Evolutionary conservation across 2,888 invertebrate species (phyloP).

Genomic region (Andricus curvator): DNA sequence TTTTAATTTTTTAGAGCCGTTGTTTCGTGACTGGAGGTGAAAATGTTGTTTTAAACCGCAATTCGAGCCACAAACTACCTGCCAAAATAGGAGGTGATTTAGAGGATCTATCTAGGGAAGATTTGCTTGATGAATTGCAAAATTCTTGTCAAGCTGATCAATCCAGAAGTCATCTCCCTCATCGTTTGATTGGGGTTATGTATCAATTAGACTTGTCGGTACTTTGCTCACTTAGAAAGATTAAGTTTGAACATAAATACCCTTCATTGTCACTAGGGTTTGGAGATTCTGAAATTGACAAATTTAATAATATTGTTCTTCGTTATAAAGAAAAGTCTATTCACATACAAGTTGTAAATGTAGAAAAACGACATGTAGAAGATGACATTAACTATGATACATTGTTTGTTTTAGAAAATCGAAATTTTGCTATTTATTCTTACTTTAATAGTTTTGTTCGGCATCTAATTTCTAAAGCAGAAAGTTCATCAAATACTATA

Average conservation of each 20-base stretch:
- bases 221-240: constrained; percentile 60
- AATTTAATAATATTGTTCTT: constrained; percentile 56
- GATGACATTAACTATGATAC: constrained; percentile 58
- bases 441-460: constrained; percentile 63
- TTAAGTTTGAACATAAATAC: constrained; percentile 61
- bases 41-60: neutral
- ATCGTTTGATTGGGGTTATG: constrained; percentile 60
- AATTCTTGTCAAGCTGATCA: constrained; percentile 27
- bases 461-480: constrained; percentile 50
- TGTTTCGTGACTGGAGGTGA: too few relatives aligned
- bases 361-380: constrained; percentile 57
- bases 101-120: neutral
- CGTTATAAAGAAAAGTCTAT: constrained; percentile 58
- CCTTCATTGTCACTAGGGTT: constrained; percentile 61
- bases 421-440: constrained; percentile 56
- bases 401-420: constrained; percentile 59
- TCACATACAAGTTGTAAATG: constrained; percentile 61
- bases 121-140: neutral
- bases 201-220: constrained; percentile 63
- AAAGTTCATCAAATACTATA: constrained; percentile 54
- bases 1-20: neutral
- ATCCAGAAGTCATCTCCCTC: constrained; percentile 54
- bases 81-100: neutral
- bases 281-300: constrained; percentile 56
- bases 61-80: neutral